Conservation (phyloP, 2,888 invertebrate species). For the Drosophila trichaetosa region DNA sequence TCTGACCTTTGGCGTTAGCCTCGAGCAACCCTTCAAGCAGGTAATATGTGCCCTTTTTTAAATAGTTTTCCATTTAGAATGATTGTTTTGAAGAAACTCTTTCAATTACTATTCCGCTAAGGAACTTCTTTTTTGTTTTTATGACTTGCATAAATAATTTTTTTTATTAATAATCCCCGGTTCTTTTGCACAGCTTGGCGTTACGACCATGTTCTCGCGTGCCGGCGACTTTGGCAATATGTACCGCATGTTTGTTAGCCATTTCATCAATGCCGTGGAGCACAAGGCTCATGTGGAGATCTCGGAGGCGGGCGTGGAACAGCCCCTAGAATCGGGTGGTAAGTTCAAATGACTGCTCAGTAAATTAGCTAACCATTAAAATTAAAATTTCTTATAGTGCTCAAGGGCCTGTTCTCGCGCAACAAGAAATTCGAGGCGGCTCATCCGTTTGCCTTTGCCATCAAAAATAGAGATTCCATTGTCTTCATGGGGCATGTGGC, state of each 20-base stretch:
- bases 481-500: slow-evolving; percentile 81
- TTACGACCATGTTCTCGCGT: slow-evolving; percentile 80
- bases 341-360: slow-evolving; percentile 22
- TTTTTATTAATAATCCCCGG: background rate
- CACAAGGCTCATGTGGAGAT: slow-evolving; percentile 81
- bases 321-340: slow-evolving; percentile 78
- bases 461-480: slow-evolving; percentile 79
- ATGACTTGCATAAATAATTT: background rate
- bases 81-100: background rate
- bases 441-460: slow-evolving; percentile 81
- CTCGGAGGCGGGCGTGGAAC: slow-evolving; percentile 75
- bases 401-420: slow-evolving; percentile 80
- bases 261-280: slow-evolving; percentile 79
- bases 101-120: background rate
- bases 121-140: background rate
- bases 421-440: slow-evolving; percentile 79
- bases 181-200: slow-evolving; percentile 64
- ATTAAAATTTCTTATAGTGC: slow-evolving; percentile 45
- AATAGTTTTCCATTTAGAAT: background rate
- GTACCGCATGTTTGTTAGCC: slow-evolving; percentile 83
- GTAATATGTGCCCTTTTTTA: slow-evolving; percentile 83
- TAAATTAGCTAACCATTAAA: background rate
- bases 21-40: slow-evolving; percentile 87
- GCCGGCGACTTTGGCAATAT: slow-evolving; percentile 81
- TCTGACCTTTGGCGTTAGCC: slow-evolving; percentile 89